Conservation (phyloP, 2,797 vertebrate genomes). For the Hipposideros larvatus region DNA sequence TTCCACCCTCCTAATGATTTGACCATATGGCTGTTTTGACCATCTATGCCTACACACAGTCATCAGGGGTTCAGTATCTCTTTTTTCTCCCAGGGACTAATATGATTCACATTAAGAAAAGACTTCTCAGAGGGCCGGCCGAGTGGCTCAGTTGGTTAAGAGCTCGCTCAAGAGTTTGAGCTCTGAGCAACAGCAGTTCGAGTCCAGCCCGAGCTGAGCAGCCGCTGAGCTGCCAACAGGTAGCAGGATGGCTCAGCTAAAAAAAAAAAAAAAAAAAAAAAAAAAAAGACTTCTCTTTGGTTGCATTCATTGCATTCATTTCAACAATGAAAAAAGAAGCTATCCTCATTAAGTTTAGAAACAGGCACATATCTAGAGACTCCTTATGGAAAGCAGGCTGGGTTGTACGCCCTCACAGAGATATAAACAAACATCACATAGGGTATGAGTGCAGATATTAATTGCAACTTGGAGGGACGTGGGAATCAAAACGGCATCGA, state of each 20-base stretch:
- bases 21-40: not conserved
- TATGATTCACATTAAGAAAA: conserved; percentile 13
- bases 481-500: not conserved
- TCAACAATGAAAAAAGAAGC: not conserved
- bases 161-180: too few species aligned
- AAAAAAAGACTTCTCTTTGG: not conserved
- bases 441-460: not conserved
- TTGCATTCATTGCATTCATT: not conserved
- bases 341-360: not conserved
- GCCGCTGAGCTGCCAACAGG: too few species aligned
- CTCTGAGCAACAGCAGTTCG: too few species aligned
- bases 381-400: not conserved
- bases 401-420: not conserved
- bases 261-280: too few species aligned
- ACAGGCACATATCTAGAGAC: not conserved
- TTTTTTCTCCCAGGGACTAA: not conserved
- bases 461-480: not conserved
- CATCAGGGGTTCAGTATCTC: not conserved
- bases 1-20: not conserved
- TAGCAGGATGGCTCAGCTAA: too few species aligned
- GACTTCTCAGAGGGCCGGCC: not conserved
- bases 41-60: not conserved
- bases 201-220: too few species aligned
- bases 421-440: not conserved
- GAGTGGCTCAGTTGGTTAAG: too few species aligned